Evolutionary conservation across 2,888 invertebrate genomes (phyloP).

Genomic region (Sesia apiformis): DNA sequence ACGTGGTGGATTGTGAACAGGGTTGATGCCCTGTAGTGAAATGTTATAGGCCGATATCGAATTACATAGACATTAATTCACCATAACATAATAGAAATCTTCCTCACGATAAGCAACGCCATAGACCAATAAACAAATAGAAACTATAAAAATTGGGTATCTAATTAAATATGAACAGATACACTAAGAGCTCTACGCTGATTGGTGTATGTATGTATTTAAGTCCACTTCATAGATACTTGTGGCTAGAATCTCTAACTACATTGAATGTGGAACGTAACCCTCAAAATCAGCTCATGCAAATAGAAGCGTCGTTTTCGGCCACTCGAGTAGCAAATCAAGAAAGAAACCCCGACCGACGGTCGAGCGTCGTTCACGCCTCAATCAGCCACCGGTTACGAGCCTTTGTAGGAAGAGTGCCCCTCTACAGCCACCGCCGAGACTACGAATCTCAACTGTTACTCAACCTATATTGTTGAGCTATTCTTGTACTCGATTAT

Average conservation of each 20-base stretch:
- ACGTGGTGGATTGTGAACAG: too few species aligned
- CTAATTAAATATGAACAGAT: too few species aligned
- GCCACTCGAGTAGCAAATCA: conserved; percentile 68
- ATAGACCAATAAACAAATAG: too few species aligned
- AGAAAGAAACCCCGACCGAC: conserved; percentile 61
- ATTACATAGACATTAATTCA: too few species aligned
- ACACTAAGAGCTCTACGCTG: too few species aligned
- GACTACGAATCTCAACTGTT: background rate
- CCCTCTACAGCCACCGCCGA: conserved; percentile 21
- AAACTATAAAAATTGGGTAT: too few species aligned
- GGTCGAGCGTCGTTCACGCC: conserved; percentile 67
- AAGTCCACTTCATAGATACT: background rate
- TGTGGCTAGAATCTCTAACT: background rate
- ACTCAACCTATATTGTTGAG: background rate
- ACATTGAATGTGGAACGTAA: background rate
- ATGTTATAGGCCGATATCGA: too few species aligned
- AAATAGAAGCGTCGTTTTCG: conserved; percentile 68
- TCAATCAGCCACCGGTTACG: conserved; percentile 69
- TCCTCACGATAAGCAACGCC: too few species aligned
- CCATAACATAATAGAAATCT: too few species aligned
- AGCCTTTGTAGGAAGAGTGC: conserved; percentile 55
- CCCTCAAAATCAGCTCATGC: conserved; percentile 56
- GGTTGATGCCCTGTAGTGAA: too few species aligned
- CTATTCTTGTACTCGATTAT: background rate
- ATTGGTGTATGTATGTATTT: too few species aligned